A percentile compares a stretch with the other conserved stretches of the same genome.
phyloP scores from a whole-genome alignment of 2,797 vertebrate species.

The Pempheris klunzingeri region DNA sequence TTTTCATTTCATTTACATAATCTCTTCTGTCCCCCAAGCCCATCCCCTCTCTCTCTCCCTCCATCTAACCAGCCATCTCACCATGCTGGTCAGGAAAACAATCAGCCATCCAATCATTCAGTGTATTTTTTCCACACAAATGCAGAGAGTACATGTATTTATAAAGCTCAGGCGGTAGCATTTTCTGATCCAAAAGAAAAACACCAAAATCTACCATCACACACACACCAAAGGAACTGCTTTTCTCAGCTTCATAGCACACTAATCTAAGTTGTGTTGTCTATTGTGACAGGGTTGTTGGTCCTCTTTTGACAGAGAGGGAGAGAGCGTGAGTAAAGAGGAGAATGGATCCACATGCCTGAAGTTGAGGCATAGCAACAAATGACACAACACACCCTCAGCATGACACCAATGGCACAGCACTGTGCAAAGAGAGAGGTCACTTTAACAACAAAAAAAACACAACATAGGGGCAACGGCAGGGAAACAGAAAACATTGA shows the following conservation, averaged over 20 bases:
- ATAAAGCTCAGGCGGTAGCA: conserved; percentile 3
- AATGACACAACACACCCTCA: conserved; percentile 77
- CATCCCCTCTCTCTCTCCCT: conserved; percentile 3
- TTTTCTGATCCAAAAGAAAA: conserved; percentile 31
- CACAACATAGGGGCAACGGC: conserved; percentile 3
- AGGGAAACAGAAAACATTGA: conserved; percentile 31
- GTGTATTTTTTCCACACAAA: conserved; percentile 27
- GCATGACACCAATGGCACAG: conserved; percentile 68
- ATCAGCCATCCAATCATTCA: background rate
- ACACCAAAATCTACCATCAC: conserved; percentile 26
- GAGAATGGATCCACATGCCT: conserved; percentile 76
- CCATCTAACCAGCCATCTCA: conserved; percentile 47
- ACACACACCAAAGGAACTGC: conserved; percentile 2
- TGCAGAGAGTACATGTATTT: conserved; percentile 22
- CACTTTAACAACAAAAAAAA: conserved; percentile 33
- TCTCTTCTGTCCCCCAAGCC: conserved; percentile 49
- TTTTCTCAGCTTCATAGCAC: conserved; percentile 29
- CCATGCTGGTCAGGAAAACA: conserved; percentile 47
- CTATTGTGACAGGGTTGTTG: conserved; percentile 59
- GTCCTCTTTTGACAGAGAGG: conserved; percentile 62
- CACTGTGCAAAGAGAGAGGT: conserved; percentile 63
- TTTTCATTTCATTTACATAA: conserved; percentile 71
- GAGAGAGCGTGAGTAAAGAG: conserved; percentile 48
- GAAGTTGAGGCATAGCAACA: conserved; percentile 78
- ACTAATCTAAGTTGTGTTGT: conserved; percentile 45